phyloP scores from a whole-genome alignment of 2,797 vertebrate genomes.

The Lycodopsis pacificus region DNA sequence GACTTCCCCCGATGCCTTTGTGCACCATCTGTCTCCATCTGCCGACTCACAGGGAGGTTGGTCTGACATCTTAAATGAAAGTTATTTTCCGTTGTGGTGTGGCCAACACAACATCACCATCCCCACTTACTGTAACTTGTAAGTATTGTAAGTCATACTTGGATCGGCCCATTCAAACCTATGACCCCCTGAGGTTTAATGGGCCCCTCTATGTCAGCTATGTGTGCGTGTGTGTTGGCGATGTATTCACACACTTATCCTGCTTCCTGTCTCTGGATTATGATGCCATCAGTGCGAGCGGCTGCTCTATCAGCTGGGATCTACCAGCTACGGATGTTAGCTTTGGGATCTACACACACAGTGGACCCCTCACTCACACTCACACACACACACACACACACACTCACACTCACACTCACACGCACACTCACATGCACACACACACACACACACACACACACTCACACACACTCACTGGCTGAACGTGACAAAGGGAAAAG shows the following conservation, averaged over 20 bases:
- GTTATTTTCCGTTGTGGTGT: not conserved
- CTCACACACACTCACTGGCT: slow-evolving; percentile 12
- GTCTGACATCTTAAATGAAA: not conserved
- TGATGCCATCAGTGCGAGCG: slow-evolving; percentile 63
- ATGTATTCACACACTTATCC: slow-evolving; percentile 37
- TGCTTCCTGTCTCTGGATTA: slow-evolving; percentile 75
- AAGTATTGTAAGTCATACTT: not conserved
- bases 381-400: slow-evolving; percentile 29
- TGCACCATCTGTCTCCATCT: not conserved
- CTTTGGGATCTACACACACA: slow-evolving; percentile 58
- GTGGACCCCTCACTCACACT: slow-evolving; percentile 18
- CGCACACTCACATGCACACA: slow-evolving; percentile 19
- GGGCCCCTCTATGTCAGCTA: not conserved
- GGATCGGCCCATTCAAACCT: not conserved
- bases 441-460: slow-evolving; percentile 28
- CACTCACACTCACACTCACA: slow-evolving; percentile 27
- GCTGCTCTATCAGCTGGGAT: slow-evolving; percentile 61
- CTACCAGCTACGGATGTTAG: slow-evolving; percentile 60
- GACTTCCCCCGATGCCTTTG: too few relatives aligned
- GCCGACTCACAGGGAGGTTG: not conserved
- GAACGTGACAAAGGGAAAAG: slow-evolving; percentile 34
- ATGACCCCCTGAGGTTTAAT: not conserved
- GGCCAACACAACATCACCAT: not conserved
- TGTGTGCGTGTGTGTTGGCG: slow-evolving; percentile 3
- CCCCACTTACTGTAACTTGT: not conserved